These are phyloP conservation scores for Scrobipalpa atriplicella DNA, from an alignment of 2,888 invertebrate genomes.

Conservation along the genomic window DNA sequence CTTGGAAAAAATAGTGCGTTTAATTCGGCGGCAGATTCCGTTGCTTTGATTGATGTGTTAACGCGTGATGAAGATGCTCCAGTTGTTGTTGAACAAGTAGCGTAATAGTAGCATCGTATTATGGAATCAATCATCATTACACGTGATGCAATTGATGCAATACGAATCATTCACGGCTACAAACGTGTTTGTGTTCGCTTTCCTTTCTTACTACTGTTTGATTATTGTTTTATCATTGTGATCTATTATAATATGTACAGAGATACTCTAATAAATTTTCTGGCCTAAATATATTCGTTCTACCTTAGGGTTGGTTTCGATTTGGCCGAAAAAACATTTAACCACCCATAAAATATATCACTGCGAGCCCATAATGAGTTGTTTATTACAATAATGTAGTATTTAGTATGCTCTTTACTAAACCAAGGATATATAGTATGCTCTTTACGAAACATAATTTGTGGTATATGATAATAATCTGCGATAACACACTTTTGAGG, in stretches of 20 bases:
- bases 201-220: neutral
- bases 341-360: too few relatives aligned
- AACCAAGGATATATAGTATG: too few relatives aligned
- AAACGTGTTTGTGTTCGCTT: constrained; percentile 12
- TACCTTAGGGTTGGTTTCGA: too few relatives aligned
- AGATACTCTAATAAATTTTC: too few relatives aligned
- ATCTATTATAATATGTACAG: neutral
- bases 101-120: constrained; percentile 32
- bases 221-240: neutral
- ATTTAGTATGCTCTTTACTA: too few relatives aligned
- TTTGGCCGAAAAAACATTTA: too few relatives aligned
- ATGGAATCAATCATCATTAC: constrained; percentile 43
- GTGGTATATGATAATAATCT: neutral
- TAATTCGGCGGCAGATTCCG: constrained; percentile 43
- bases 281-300: too few relatives aligned
- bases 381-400: too few relatives aligned
- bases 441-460: neutral
- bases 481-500: too few relatives aligned
- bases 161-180: constrained; percentile 23
- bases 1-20: constrained; percentile 48
- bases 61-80: constrained; percentile 35
- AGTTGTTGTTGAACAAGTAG: constrained; percentile 32
- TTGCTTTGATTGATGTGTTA: constrained; percentile 47
- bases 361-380: too few relatives aligned
- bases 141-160: constrained; percentile 37